A percentile compares a stretch with the other conserved stretches of the same genome.
phyloP scores from a whole-genome alignment of 2,888 invertebrate genomes.

The Tholera decimalis region DNA sequence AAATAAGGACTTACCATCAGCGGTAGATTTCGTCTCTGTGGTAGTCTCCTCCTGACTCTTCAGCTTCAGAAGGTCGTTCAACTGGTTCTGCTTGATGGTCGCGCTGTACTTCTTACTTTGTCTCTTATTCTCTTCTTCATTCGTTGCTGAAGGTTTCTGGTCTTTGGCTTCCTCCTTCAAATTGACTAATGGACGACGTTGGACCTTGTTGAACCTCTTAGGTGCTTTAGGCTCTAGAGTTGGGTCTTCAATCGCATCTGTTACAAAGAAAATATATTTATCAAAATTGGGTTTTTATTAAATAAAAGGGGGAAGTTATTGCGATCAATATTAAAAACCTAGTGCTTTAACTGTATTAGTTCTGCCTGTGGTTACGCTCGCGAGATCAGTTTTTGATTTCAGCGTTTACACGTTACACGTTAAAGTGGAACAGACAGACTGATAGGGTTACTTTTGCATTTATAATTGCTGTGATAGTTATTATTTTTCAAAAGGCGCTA shows the following conservation, averaged over 20 bases:
- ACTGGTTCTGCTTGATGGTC: conserved; percentile 84
- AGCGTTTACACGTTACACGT: too few species aligned
- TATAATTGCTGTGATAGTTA: too few species aligned
- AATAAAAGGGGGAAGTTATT: too few species aligned
- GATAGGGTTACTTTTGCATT: too few species aligned
- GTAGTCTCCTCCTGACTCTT: conserved; percentile 76
- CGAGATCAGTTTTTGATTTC: too few species aligned
- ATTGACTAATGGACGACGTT: conserved; percentile 81
- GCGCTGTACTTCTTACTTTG: conserved; percentile 89
- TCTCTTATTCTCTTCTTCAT: conserved; percentile 85
- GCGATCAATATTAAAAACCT: too few species aligned
- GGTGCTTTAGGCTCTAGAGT: conserved; percentile 70
- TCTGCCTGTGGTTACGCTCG: too few species aligned
- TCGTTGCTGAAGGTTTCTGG: conserved; percentile 86
- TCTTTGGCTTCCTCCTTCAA: conserved; percentile 78
- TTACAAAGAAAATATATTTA: not conserved
- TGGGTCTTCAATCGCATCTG: conserved; percentile 84
- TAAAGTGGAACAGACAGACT: too few species aligned
- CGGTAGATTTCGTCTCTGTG: conserved; percentile 75
- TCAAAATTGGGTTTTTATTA: too few species aligned
- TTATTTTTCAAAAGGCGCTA: too few species aligned
- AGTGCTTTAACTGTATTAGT: too few species aligned
- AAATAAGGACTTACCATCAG: conserved; percentile 72
- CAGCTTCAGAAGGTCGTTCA: conserved; percentile 79
- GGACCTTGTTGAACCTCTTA: conserved; percentile 74